Conservation (phyloP, 1,140 invertebrate genomes). For the Kradibia gibbosae region DNA sequence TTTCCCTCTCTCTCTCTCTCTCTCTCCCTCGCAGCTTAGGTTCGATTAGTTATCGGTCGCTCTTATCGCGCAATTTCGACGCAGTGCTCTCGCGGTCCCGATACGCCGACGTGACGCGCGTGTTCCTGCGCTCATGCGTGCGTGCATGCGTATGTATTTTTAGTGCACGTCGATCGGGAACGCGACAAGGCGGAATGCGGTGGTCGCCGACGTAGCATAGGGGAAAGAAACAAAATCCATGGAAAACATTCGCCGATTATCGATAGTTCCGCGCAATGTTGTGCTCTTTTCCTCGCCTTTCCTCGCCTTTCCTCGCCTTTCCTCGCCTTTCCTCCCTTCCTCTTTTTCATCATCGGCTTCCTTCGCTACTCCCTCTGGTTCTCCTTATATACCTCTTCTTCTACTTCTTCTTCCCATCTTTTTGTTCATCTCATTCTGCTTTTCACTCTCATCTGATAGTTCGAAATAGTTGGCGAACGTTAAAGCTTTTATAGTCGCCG, state of each 20-base stretch:
- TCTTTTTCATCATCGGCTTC: no score
- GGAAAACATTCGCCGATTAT: not conserved
- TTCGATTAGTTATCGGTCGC: conserved; percentile 12
- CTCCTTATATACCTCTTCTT: no score
- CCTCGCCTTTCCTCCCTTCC: not conserved
- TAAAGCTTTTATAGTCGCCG: not conserved
- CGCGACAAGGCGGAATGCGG: not conserved
- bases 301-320: not conserved
- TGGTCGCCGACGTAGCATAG: not conserved
- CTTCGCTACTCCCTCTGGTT: no score
- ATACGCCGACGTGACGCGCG: no score
- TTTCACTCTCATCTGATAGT: no score
- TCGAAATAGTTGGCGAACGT: conserved; percentile 11
- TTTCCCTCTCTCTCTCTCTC: no score
- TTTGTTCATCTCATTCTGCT: no score
- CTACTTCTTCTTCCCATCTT: no score
- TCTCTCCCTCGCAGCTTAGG: no score
- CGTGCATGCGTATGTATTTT: not conserved
- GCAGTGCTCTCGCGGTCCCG: not conserved
- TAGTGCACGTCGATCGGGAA: conserved; percentile 19
- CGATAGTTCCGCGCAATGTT: not conserved
- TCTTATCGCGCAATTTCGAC: conserved; percentile 13
- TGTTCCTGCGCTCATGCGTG: not conserved
- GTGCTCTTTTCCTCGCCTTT: not conserved
- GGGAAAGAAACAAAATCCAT: not conserved